A percentile compares a stretch with the other conserved stretches of the same genome.
Evolutionary conservation across 2,888 invertebrate species (phyloP).

Genomic region (Mythimna pallens): DNA sequence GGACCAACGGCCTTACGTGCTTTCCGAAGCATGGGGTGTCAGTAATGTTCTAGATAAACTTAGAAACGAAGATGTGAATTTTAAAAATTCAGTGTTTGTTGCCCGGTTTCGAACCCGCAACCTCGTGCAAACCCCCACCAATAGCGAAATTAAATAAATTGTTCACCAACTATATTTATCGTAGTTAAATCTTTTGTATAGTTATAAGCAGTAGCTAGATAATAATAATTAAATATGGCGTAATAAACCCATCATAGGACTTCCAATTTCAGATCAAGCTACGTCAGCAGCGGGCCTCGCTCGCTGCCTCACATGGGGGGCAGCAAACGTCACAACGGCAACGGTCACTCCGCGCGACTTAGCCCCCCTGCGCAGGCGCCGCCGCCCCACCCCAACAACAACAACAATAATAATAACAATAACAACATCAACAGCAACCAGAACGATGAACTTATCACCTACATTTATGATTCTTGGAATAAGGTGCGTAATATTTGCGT

Average conservation of each 20-base stretch:
- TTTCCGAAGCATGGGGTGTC: too few species aligned
- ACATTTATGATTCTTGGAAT: conserved; percentile 94
- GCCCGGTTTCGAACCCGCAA: too few species aligned
- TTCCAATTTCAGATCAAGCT: conserved; percentile 80
- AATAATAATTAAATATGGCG: conserved; percentile 26
- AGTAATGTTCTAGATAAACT: too few species aligned
- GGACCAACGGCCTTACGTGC: too few species aligned
- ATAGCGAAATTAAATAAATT: background rate
- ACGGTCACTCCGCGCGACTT: conserved; percentile 77
- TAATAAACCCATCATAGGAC: conserved; percentile 47
- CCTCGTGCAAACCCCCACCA: too few species aligned
- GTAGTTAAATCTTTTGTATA: background rate
- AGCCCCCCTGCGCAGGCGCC: conserved; percentile 83
- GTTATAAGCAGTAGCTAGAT: background rate
- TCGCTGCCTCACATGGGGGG: conserved; percentile 86
- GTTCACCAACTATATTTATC: background rate
- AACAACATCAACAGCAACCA: conserved; percentile 78
- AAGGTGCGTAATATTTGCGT: conserved; percentile 84
- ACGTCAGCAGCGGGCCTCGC: conserved; percentile 85
- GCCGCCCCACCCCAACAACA: conserved; percentile 55
- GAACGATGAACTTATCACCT: conserved; percentile 95
- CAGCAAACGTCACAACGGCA: conserved; percentile 79
- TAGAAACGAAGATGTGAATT: too few species aligned
- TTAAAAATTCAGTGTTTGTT: too few species aligned
- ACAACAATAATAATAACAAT: conserved; percentile 78